Conservation (phyloP, 2,888 invertebrate genomes). For the Mimachlamys varia region DNA sequence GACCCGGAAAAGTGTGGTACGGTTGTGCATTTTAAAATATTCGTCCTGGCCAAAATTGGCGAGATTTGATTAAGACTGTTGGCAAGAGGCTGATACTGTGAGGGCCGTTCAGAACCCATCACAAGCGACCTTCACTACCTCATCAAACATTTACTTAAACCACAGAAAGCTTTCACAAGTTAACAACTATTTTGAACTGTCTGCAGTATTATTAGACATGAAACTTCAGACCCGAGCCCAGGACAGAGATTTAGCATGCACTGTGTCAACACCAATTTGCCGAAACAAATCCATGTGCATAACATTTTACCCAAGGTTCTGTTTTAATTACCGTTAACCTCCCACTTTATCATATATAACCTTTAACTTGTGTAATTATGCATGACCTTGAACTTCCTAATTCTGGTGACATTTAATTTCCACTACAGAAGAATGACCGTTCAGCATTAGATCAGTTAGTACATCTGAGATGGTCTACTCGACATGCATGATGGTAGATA, state of each 20-base stretch:
- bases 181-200: conserved; percentile 31
- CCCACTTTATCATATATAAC: no score
- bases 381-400: no score
- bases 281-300: not conserved
- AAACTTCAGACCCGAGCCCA: not conserved
- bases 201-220: conserved; percentile 36
- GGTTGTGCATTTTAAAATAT: not conserved
- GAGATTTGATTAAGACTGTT: conserved; percentile 23
- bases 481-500: no score
- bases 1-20: not conserved
- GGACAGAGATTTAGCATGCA: not conserved
- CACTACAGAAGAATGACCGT: no score
- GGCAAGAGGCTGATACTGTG: not conserved
- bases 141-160: conserved; percentile 19
- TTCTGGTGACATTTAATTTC: no score
- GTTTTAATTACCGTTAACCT: no score
- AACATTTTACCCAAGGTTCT: not conserved
- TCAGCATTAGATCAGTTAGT: no score
- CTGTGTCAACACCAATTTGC: not conserved
- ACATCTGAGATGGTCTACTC: no score
- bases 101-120: not conserved
- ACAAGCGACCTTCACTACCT: not conserved
- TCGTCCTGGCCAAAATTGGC: conserved; percentile 8
- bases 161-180: not conserved
- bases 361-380: not conserved